Conservation (phyloP, 1,140 invertebrate species). For the Heterodera schachtii region DNA sequence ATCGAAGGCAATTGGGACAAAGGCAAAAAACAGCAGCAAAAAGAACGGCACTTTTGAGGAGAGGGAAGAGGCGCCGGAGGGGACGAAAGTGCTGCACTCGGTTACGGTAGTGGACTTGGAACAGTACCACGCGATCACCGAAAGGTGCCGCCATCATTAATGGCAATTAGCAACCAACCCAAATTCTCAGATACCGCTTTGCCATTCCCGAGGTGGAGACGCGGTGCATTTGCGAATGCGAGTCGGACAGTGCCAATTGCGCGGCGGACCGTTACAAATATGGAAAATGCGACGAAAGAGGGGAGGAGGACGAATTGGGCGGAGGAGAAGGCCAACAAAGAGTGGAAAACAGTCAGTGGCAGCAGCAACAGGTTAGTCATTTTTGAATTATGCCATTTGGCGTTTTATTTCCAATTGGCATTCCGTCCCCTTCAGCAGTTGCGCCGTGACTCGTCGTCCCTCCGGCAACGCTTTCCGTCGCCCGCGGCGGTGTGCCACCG, state of each 20-base stretch:
- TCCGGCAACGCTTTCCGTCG: background rate
- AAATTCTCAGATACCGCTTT: constrained; percentile 42
- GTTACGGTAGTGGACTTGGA: constrained; percentile 44
- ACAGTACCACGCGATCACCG: constrained; percentile 51
- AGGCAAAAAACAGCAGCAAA: background rate
- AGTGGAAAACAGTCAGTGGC: no score
- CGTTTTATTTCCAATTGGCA: background rate
- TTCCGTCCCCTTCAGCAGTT: background rate
- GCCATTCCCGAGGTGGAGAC: constrained; percentile 52
- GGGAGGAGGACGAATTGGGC: constrained; percentile 14
- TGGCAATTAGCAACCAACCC: background rate
- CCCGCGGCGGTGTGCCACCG: constrained; percentile 31
- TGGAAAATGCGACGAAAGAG: constrained; percentile 26
- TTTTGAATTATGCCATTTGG: background rate
- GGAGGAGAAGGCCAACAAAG: background rate
- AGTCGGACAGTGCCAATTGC: constrained; percentile 35
- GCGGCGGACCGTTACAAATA: constrained; percentile 47
- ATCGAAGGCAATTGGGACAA: background rate
- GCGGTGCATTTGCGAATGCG: constrained; percentile 51
- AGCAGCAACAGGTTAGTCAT: background rate
- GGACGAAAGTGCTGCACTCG: constrained; percentile 41
- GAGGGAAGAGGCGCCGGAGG: background rate
- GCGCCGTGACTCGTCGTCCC: background rate
- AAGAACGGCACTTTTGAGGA: background rate
- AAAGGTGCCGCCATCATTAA: constrained; percentile 20